A percentile compares a stretch with the other conserved stretches of the same genome.
phyloP scores from a whole-genome alignment of 2,797 vertebrate genomes.

The Nasua narica region DNA sequence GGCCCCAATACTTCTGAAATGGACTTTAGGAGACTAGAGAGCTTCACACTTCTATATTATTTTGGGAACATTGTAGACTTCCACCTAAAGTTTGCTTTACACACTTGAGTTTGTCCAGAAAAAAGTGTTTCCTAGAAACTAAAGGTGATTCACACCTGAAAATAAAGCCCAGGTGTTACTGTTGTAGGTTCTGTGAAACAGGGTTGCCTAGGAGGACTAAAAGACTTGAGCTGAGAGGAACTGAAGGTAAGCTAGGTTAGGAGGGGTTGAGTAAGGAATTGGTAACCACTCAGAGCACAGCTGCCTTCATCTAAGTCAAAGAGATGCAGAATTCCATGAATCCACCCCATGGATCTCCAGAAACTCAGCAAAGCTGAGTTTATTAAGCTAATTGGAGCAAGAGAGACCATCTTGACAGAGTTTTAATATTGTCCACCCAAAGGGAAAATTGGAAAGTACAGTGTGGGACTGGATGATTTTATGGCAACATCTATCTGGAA shows the following conservation, averaged over 20 bases:
- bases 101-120: neutral
- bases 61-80: neutral
- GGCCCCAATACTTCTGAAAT: neutral
- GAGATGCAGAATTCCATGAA: neutral
- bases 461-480: neutral
- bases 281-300: neutral
- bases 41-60: neutral
- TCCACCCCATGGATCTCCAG: neutral
- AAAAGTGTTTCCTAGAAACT: neutral
- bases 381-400: neutral
- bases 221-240: neutral
- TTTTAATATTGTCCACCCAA: neutral
- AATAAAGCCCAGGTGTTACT: neutral
- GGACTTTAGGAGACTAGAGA: neutral
- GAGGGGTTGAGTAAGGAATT: neutral
- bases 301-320: neutral
- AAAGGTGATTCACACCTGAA: neutral
- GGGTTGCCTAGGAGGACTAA: neutral
- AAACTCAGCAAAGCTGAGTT: neutral
- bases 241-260: neutral
- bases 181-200: neutral
- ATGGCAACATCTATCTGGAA: neutral
- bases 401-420: neutral
- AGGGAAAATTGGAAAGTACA: neutral
- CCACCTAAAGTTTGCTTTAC: neutral